Percentiles rank a stretch among this genome's conserved stretches.
These are phyloP conservation scores for Frankliniella fusca DNA, from an alignment of 2,888 invertebrate genomes.

Conservation along the genomic window DNA sequence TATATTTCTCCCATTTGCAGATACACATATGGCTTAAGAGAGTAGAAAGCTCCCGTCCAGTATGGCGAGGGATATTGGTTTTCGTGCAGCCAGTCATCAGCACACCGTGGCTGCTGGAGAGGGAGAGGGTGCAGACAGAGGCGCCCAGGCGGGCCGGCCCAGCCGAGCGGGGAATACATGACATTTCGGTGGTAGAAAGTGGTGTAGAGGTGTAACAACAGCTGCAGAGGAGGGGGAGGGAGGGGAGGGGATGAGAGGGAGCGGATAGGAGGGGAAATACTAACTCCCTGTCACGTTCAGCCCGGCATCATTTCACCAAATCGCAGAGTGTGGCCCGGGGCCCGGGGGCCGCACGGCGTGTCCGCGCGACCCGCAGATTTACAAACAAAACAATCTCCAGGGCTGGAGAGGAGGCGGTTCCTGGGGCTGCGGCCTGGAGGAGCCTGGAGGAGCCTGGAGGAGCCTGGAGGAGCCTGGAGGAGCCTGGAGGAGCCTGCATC, in stretches of 20 bases:
- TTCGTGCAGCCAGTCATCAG: slow-evolving; percentile 1
- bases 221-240: no score
- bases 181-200: slow-evolving; percentile 8
- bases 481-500: background rate
- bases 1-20: background rate
- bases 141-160: background rate
- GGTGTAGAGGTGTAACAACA: background rate
- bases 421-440: no score
- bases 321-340: no score
- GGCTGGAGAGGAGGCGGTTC: no score
- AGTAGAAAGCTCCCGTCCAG: background rate
- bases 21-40: background rate
- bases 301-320: no score
- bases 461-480: no score
- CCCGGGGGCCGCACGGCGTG: no score
- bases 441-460: no score
- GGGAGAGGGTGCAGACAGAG: background rate
- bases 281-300: no score
- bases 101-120: background rate
- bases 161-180: slow-evolving; percentile 1
- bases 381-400: no score
- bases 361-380: no score
- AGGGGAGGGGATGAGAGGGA: no score
- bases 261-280: background rate
- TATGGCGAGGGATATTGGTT: background rate